Evolutionary conservation across 30 jellyfish, hydroid and myxozoan species (phyloP), one percentile per base, ranked within the genome.

Genomic region (Chironex yamaguchii): DNA sequence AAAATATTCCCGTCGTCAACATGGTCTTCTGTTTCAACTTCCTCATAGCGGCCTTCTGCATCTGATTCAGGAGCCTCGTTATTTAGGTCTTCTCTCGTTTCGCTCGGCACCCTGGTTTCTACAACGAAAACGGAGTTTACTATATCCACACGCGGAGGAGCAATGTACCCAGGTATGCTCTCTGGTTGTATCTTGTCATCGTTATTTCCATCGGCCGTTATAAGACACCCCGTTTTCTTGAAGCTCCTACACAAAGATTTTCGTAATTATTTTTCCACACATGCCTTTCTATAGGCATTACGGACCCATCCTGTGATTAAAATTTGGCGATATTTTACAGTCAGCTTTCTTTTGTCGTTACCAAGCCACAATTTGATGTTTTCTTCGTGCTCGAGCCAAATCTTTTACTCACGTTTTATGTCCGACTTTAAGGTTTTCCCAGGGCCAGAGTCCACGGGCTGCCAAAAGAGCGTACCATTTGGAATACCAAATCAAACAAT

Each of bases 231-330:
- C 13, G 90, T 79, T 64, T 79, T 79, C 90, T 33, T 90, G 62
- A 79, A 79, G 42, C 90, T 23, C 27, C 90, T 27, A 30, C 62
- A 76, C 24, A 17, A 20, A 28, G 24, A 22, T 12, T 36, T 20
- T 13, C 17, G 30, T 27, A 1, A 79, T 31, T 36, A 36, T 22
- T 63, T 73, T 23, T 29, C 74, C 21, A 9, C 28, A 21, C 34
- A 62, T 23, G 34, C 17, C 28, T 79, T 48, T 13, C 72, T 29
- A 31, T 62, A 79, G 68, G 90, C 90, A 9, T 79, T 72, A 62
- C 91, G 91, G 24, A 82, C 84, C 92, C 92, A 82, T 24, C 52
- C 81, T 3, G 92, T 25, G 20, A 82, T 34, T 30, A 82, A 71
- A 82, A 82, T 82, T 48, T 81, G 51, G 68, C 91, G 87, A 17